Conservation (phyloP, 2,888 invertebrate species). For the Phortica okadai region DNA sequence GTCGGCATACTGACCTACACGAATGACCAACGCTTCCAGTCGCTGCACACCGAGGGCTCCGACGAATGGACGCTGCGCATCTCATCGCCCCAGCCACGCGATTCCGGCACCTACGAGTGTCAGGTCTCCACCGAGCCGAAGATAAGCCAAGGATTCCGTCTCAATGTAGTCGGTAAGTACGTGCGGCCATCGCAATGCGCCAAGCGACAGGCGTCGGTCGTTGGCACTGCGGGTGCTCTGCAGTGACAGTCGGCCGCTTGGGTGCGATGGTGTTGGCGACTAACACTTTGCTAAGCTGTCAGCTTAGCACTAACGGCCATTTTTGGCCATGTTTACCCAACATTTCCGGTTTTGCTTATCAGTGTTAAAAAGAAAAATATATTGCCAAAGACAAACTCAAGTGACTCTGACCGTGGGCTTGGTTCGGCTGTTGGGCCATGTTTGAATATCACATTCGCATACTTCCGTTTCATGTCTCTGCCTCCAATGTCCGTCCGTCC, state of each 20-base stretch:
- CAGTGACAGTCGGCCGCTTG: not conserved
- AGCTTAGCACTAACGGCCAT: conserved; percentile 29
- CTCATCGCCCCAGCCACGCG: conserved; percentile 82
- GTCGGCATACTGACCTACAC: conserved; percentile 85
- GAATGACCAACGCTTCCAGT: conserved; percentile 85
- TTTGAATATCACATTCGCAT: conserved; percentile 13
- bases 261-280: not conserved
- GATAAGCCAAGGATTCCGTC: conserved; percentile 83
- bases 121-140: conserved; percentile 88
- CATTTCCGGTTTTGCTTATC: conserved; percentile 30
- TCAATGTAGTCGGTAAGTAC: conserved; percentile 84
- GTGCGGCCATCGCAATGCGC: not conserved
- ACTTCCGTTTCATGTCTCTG: not conserved
- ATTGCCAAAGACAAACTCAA: conserved; percentile 9
- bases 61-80: conserved; percentile 86
- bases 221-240: not conserved
- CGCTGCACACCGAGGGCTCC: conserved; percentile 83
- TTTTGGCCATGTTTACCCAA: conserved; percentile 3
- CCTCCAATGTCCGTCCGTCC: no score
- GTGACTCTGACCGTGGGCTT: not conserved
- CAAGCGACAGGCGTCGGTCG: not conserved
- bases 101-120: conserved; percentile 85
- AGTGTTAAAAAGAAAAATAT: conserved; percentile 6
- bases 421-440: not conserved
- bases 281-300: conserved; percentile 26